A percentile compares a stretch with the other conserved stretches of the same genome.
These are phyloP conservation scores for Cettia cetti DNA, from an alignment of 2,113 vertebrate species.

Conservation along the genomic window DNA sequence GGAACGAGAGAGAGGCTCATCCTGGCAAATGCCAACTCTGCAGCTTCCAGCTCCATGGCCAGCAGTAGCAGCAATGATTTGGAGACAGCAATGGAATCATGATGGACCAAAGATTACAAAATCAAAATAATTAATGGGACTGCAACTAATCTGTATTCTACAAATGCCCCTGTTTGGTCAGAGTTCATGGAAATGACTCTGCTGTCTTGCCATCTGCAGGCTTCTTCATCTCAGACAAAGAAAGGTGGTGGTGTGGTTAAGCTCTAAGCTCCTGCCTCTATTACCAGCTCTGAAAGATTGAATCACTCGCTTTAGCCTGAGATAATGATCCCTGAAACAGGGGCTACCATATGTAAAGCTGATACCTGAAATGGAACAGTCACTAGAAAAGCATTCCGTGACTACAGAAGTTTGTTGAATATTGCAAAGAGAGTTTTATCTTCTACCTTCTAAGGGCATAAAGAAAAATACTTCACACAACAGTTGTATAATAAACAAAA, in stretches of 20 bases:
- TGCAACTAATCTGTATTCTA: neutral
- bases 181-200: neutral
- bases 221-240: neutral
- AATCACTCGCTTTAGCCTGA: neutral
- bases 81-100: slow-evolving; percentile 72
- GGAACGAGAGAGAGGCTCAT: slow-evolving; percentile 83
- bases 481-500: neutral
- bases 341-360: neutral
- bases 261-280: neutral
- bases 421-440: neutral
- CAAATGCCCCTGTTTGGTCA: neutral
- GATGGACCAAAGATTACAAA: neutral
- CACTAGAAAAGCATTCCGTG: neutral
- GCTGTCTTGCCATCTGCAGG: neutral
- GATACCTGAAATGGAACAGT: neutral
- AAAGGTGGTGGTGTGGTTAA: neutral
- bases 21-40: slow-evolving; percentile 56
- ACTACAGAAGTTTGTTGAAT: neutral
- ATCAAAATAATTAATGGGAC: neutral
- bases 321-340: neutral
- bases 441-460: neutral
- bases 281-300: neutral
- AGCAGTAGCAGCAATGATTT: slow-evolving; percentile 42
- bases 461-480: neutral
- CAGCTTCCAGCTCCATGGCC: slow-evolving; percentile 9